phyloP scores from a whole-genome alignment of 2,113 vertebrate genomes.

The Polypterus bichir region DNA sequence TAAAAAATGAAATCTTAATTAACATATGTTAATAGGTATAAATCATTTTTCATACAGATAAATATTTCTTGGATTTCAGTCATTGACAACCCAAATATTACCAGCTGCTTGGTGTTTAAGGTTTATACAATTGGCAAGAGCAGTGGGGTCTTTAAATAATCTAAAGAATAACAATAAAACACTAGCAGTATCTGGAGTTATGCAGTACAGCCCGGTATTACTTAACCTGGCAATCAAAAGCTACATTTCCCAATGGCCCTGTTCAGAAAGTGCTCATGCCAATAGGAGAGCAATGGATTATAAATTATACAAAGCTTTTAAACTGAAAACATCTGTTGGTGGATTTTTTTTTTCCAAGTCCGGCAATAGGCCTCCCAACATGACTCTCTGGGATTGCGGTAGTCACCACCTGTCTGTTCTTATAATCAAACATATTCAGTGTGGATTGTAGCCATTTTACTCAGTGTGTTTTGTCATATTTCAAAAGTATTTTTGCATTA shows the following conservation, averaged over 20 bases:
- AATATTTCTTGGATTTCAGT: too few species aligned
- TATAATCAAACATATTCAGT: slow-evolving; percentile 51
- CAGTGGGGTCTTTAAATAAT: too few species aligned
- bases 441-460: neutral
- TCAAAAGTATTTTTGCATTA: too few species aligned
- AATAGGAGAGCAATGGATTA: slow-evolving; percentile 28
- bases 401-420: slow-evolving; percentile 51
- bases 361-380: slow-evolving; percentile 43
- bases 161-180: too few species aligned
- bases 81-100: too few species aligned
- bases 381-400: slow-evolving; percentile 33
- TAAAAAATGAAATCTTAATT: too few species aligned
- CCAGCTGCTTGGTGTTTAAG: too few species aligned
- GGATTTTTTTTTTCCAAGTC: slow-evolving; percentile 41
- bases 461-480: too few species aligned
- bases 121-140: too few species aligned
- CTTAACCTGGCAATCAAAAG: slow-evolving; percentile 9
- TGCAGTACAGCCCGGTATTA: neutral
- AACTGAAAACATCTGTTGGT: slow-evolving; percentile 48
- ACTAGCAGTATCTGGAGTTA: too few species aligned
- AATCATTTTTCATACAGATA: too few species aligned
- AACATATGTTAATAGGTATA: too few species aligned
- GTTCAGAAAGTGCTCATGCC: slow-evolving; percentile 25
- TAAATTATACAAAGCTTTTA: slow-evolving; percentile 42
- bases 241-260: slow-evolving; percentile 6